Evolutionary conservation across 2,888 invertebrate genomes (phyloP), one percentile per base, ranked within the genome.

Genomic region (Gymnoscelis rufifasciata): DNA sequence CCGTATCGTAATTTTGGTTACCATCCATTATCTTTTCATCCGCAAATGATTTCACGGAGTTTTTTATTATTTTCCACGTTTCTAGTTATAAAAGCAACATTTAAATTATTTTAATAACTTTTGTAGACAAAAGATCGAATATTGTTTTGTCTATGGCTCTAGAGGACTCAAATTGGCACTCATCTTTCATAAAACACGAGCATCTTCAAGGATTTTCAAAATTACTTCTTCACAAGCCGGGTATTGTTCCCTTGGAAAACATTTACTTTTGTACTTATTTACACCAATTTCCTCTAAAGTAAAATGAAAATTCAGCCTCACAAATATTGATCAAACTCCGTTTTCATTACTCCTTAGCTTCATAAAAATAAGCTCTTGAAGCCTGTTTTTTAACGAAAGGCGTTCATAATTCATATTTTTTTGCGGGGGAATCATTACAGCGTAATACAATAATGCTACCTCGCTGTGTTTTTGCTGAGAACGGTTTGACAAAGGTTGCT

Each of bases 381-480:
- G 59, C 60, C 53, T 59, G 62, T 60, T 65, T 60, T 44, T 62
- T 48, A 60, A 57, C 56, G 60, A 66, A 66, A 60, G 56, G 54
- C 47, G 59, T 62, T 60, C 65, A 62, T 68, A 64, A 66, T 50
- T 66, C 60, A 62, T 58, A 54, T 67, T 64, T 66, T 67, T 66
- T 67, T 60, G 59, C 50, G 49, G 59, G 57, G 56, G 59, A 64
- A 64, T 66, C 62, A 68, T 71, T 66, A 61, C 64, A 56, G 58
- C 64, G 63, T 63, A 64, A 70, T 64, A 66, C 59, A 70, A 69
- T 67, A 71, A 65, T 63, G 67, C 60, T 66, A 66, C 65, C 62
- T 66, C 59, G 64, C 61, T 31, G 31, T 5, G 12, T 71, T 66
- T 68, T 62, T 64, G 59, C 73, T 72, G 48, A 69, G 69, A 69